Base-by-base conservation (phyloP, 2,797 vertebrate genomes). In the Scomberomorus guttatus region DNA sequence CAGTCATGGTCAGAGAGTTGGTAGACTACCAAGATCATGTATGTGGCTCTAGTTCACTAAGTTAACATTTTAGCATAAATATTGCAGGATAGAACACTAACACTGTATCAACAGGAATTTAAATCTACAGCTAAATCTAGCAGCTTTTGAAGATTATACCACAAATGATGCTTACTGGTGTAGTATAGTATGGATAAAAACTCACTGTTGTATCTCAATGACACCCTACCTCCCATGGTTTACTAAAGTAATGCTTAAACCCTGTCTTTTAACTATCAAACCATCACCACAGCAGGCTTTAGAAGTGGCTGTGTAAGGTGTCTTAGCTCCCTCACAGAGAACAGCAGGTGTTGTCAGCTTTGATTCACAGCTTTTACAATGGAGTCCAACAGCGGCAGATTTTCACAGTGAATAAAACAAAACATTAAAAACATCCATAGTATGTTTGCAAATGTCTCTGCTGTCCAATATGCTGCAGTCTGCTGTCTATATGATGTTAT, bases 341-440 rank as follows among this genome's bases (percentile, higher is more conserved):
- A n/a, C 64, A 76, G 74, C 50, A 68, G 48, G 48, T 55, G 48
- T 32, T 34, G 29, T 57, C 22, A 22, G 44, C 24, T 27, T 52
- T 32, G 39, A 34, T 52, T 52, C 46, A 18, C 39, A 48, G 24
- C 51, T 46, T 55, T 44, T 24, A 51, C 46, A 29, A 46, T 55
- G 37, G 46, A n/a, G 22, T 52, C 58, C 58, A 52, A 7, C 29
- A 52, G 48, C 11, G 63, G 24, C 29, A 24, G 22, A 9, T 39
- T 51, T 34, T 18, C 46, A 71, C 15, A 20, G 57, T 20, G 29
- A 60, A 37, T 22, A 25, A 60, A 52, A 48, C 44, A 48, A 48
- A 48, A 55, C 9, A 22, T 11, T 14, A 29, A 7, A 25, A 68
- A 44, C 1, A 0, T 15, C 39, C 10, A 9, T 17, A 22, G 25